Base-by-base conservation (phyloP, 2,797 vertebrate species). In the Melanotaenia trifasciata region DNA sequence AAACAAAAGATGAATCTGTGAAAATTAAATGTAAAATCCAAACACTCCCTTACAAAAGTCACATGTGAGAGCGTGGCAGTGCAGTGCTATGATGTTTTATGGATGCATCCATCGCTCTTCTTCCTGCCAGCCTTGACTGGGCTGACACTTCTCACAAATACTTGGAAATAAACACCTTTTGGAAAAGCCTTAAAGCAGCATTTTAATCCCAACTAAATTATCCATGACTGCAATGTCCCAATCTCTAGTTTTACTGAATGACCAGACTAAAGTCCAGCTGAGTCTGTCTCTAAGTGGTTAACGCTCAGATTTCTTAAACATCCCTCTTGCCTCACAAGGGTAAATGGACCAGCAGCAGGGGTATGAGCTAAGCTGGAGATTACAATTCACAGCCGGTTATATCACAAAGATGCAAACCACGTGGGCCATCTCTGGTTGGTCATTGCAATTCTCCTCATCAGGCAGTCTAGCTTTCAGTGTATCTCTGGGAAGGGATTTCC, bases 401-500 rank as follows among this genome's bases (percentile, higher is more conserved):
- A 47, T 51, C 64, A 58, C 64, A 33, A 36, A 67, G 8, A 74
- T 50, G 61, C 12, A 57, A 51, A 59, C 58, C 32, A 64, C 57
- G 38, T 1, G 20, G 16, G 35, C 12, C 43, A 20, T 20, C 43
- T 47, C 36, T 14, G 24, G 24, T 28, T 28, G 51, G 40, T 75
- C 45, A 56, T 68, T 66, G 56, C 1, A 6, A 70, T 75, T 76
- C 60, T 79, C 22, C 35, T 70, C 43, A 1, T 68, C 57, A 2
- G 64, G 64, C 14, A 12, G 45, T 20, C 51, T 0, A 16, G 32
- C 58, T 33, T 61, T 13, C 33, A 51, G 53, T 62, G 64, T 9
- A 33, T 62, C 58, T 26, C 58, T 18, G 57, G 10, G 14, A 4
- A 1, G 64, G 84, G 81, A 51, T 80, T 84, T 86, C 84, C 79